These are phyloP conservation scores for Unio pictorum DNA, from an alignment of 2,888 invertebrate species.

Conservation along the genomic window DNA sequence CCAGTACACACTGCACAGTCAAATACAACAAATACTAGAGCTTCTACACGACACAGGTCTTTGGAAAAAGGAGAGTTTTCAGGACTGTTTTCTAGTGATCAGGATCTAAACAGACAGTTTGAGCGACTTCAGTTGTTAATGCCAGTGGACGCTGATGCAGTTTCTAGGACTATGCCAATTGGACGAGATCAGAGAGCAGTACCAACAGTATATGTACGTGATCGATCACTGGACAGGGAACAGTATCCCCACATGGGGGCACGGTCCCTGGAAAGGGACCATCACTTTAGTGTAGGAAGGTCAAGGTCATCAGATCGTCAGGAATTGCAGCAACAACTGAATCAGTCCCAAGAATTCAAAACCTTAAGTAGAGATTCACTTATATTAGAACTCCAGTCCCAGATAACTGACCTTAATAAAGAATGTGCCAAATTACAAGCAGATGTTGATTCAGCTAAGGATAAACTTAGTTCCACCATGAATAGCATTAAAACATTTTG, in stretches of 20 bases:
- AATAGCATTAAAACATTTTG: slow-evolving; percentile 99
- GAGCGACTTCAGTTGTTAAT: slow-evolving; percentile 40
- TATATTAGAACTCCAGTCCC: slow-evolving; percentile 75
- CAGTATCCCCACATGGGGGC: slow-evolving; percentile 68
- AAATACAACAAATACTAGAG: slow-evolving; percentile 12
- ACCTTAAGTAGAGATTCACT: slow-evolving; percentile 57
- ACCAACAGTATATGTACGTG: slow-evolving; percentile 67
- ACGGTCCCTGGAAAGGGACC: slow-evolving; percentile 65
- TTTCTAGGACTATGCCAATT: slow-evolving; percentile 32
- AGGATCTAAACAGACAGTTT: slow-evolving; percentile 68
- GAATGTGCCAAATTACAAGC: slow-evolving; percentile 83
- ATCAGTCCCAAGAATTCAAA: slow-evolving; percentile 45
- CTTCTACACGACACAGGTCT: slow-evolving; percentile 65
- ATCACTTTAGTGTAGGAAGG: slow-evolving; percentile 46
- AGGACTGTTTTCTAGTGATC: slow-evolving; percentile 56
- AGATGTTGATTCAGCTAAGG: slow-evolving; percentile 83
- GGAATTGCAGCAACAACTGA: slow-evolving; percentile 48
- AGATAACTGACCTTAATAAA: slow-evolving; percentile 94
- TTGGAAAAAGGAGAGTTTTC: slow-evolving; percentile 43
- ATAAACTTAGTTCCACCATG: slow-evolving; percentile 98
- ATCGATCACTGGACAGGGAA: slow-evolving; percentile 78
- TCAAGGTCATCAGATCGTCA: slow-evolving; percentile 62
- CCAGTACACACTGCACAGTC: slow-evolving; percentile 29
- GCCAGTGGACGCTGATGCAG: slow-evolving; percentile 35
- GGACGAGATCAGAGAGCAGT: slow-evolving; percentile 26